phyloP scores from a whole-genome alignment of 1,140 invertebrate genomes.

The Drosophila novamexicana region DNA sequence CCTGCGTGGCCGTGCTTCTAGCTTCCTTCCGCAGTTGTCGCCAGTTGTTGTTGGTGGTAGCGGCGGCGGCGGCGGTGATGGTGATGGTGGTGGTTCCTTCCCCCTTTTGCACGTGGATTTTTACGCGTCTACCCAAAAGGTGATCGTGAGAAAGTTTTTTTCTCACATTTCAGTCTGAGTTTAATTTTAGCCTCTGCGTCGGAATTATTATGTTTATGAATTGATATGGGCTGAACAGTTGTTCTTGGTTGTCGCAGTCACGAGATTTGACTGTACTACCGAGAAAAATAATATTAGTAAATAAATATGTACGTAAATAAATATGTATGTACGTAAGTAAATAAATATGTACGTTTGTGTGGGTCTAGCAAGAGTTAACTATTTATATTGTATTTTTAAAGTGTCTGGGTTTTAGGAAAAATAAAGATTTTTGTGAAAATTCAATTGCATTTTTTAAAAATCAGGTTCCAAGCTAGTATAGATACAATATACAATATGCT shows the following conservation, averaged over 20 bases:
- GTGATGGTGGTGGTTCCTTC: slow-evolving; percentile 69
- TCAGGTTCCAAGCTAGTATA: too few species aligned
- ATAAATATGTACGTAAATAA: too few species aligned
- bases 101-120: slow-evolving; percentile 84
- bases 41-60: slow-evolving; percentile 34
- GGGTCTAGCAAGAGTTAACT: too few species aligned
- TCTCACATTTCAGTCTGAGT: slow-evolving; percentile 74
- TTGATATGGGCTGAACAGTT: slow-evolving; percentile 69
- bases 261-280: slow-evolving; percentile 67
- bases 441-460: too few species aligned
- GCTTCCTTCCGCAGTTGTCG: slow-evolving; percentile 53
- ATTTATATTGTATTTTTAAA: too few species aligned
- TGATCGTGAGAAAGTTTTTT: slow-evolving; percentile 84
- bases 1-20: slow-evolving; percentile 53
- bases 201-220: slow-evolving; percentile 78
- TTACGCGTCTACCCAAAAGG: slow-evolving; percentile 65
- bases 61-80: background rate
- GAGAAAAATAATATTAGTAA: slow-evolving; percentile 20
- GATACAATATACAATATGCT: too few species aligned
- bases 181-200: slow-evolving; percentile 70
- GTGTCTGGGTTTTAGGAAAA: too few species aligned
- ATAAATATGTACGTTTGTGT: too few species aligned
- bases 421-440: too few species aligned
- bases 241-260: slow-evolving; percentile 21
- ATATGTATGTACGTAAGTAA: too few species aligned